phyloP scores from a whole-genome alignment of 2,797 vertebrate genomes.

The Natrix natrix region DNA sequence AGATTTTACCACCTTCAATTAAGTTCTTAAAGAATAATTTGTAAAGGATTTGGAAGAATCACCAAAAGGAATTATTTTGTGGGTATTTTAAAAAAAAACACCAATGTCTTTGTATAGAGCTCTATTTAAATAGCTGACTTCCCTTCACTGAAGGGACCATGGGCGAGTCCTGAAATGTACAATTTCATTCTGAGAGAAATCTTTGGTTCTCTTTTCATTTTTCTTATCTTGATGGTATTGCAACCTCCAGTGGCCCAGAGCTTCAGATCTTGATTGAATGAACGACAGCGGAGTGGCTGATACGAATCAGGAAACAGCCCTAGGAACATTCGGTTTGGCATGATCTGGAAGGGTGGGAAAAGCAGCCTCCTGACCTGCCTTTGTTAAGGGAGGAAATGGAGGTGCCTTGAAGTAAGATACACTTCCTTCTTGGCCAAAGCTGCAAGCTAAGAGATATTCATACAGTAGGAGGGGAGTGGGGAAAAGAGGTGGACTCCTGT shows the following conservation, averaged over 20 bases:
- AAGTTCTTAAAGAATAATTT: background rate
- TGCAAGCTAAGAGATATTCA: background rate
- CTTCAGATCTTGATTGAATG: background rate
- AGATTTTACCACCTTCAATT: background rate
- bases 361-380: constrained; percentile 21
- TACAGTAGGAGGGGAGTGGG: background rate
- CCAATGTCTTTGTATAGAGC: background rate
- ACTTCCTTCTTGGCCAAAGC: constrained; percentile 13
- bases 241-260: background rate
- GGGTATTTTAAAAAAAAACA: background rate
- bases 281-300: background rate
- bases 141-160: background rate
- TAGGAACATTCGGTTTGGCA: background rate
- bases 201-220: background rate
- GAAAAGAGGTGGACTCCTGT: background rate
- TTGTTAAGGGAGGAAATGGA: constrained; percentile 36
- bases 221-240: background rate
- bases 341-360: constrained; percentile 30
- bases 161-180: background rate
- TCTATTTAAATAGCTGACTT: background rate
- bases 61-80: background rate
- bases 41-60: background rate
- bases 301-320: background rate
- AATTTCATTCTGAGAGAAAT: background rate
- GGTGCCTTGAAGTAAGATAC: constrained; percentile 24